These are phyloP conservation scores for Aleiodes leptofemur DNA, from an alignment of 2,888 invertebrate genomes.

Conservation along the genomic window DNA sequence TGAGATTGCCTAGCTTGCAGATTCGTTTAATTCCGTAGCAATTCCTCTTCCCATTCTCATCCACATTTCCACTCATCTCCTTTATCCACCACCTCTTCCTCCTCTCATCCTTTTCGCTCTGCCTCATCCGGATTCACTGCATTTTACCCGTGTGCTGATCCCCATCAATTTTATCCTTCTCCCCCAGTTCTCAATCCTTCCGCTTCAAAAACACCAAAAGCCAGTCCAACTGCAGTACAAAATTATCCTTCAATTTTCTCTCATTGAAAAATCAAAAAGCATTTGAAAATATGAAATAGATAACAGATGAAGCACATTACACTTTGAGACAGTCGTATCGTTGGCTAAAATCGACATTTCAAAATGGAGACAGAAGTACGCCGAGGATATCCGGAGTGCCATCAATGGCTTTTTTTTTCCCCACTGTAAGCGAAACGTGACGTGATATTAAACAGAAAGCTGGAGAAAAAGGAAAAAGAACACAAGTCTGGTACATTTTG, in stretches of 20 bases:
- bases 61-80: slow-evolving; percentile 5
- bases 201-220: slow-evolving; percentile 8
- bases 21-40: slow-evolving; percentile 25
- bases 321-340: no score
- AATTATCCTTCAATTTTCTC: neutral
- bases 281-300: neutral
- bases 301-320: neutral
- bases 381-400: neutral
- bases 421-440: slow-evolving; percentile 29
- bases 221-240: slow-evolving; percentile 3
- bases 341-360: neutral
- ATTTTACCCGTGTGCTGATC: no score
- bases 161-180: no score
- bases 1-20: slow-evolving; percentile 28
- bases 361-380: neutral
- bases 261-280: slow-evolving; percentile 4
- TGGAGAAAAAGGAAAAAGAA: neutral
- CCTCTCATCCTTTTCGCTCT: slow-evolving; percentile 13
- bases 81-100: neutral
- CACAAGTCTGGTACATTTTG: slow-evolving; percentile 1
- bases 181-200: neutral
- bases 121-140: no score
- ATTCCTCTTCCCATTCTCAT: slow-evolving; percentile 1
- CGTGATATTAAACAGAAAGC: slow-evolving; percentile 10
- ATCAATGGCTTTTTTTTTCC: slow-evolving; percentile 16